Conservation (phyloP, 35 echinoderm and acorn worm species). For the Ophioderma brevispina region DNA sequence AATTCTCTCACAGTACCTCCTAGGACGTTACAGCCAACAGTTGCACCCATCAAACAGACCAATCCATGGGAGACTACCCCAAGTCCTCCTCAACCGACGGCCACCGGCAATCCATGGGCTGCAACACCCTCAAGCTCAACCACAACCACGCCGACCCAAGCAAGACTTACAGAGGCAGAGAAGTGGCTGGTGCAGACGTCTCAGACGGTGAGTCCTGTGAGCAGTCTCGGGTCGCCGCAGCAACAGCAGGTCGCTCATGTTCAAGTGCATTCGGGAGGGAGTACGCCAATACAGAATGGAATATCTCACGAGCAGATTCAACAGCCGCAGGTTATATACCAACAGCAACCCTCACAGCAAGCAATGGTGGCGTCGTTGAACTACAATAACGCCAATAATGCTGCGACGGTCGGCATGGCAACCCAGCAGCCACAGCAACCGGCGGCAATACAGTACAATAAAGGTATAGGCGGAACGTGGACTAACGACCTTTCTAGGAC, state of each 20-base stretch:
- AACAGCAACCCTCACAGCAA: background rate
- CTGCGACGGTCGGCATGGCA: background rate
- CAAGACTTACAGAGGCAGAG: constrained; percentile 44
- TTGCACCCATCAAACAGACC: constrained; percentile 57
- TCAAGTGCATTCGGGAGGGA: background rate
- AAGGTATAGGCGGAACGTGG: constrained; percentile 76
- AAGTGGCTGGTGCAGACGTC: constrained; percentile 61
- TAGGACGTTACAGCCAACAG: constrained; percentile 34
- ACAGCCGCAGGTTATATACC: background rate
- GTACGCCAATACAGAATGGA: constrained; percentile 18
- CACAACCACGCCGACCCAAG: background rate
- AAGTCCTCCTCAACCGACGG: constrained; percentile 20
- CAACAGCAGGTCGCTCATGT: background rate
- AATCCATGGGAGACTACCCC: constrained; percentile 72
- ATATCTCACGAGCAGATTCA: background rate
- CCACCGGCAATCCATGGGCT: constrained; percentile 70
- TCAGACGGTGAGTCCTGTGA: constrained; percentile 35
- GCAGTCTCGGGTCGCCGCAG: background rate
- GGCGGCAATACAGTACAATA: constrained; percentile 24
- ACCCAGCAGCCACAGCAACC: background rate
- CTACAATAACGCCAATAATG: constrained; percentile 81
- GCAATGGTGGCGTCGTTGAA: constrained; percentile 38
- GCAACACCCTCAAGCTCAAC: background rate
- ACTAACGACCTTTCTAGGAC: constrained; percentile 81
- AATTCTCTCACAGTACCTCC: constrained; percentile 6